These are phyloP conservation scores for Drosophila paracracens DNA, from an alignment of 2,888 invertebrate species.

Conservation along the genomic window DNA sequence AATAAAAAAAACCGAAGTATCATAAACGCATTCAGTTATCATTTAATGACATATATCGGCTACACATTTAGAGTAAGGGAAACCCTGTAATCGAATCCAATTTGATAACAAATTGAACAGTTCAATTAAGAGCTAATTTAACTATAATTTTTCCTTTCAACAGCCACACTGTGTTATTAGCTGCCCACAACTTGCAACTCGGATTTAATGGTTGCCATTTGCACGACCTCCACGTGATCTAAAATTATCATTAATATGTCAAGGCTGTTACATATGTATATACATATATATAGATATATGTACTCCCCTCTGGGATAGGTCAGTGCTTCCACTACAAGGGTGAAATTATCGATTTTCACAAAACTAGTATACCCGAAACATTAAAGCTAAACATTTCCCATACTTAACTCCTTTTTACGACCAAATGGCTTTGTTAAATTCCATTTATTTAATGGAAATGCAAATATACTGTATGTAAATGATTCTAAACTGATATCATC, in stretches of 20 bases:
- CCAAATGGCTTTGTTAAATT: conserved; percentile 24
- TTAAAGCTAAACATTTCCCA: conserved; percentile 20
- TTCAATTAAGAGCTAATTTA: conserved; percentile 49
- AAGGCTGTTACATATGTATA: conserved; percentile 23
- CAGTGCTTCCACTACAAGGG: conserved; percentile 21
- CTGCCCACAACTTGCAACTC: conserved; percentile 7
- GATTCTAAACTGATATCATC: conserved; percentile 1
- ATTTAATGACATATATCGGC: neutral
- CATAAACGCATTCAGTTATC: neutral
- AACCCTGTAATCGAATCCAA: conserved; percentile 24
- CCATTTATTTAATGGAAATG: conserved; percentile 11
- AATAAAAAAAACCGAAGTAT: neutral
- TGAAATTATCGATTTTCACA: conserved; percentile 39
- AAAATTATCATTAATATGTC: conserved; percentile 41
- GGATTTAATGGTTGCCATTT: conserved; percentile 24
- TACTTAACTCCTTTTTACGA: conserved; percentile 40
- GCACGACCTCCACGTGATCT: conserved; percentile 13
- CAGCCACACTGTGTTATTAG: conserved; percentile 15
- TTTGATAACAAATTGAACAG: conserved; percentile 30
- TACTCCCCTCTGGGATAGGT: conserved; percentile 40
- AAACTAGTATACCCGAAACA: conserved; percentile 5
- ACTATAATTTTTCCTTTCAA: conserved; percentile 24
- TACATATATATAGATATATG: neutral
- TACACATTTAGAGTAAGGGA: neutral
- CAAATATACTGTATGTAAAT: neutral